These are phyloP conservation scores for Metridium senile DNA, from an alignment of 92 coral and sea anemone genomes.

Conservation along the genomic window DNA sequence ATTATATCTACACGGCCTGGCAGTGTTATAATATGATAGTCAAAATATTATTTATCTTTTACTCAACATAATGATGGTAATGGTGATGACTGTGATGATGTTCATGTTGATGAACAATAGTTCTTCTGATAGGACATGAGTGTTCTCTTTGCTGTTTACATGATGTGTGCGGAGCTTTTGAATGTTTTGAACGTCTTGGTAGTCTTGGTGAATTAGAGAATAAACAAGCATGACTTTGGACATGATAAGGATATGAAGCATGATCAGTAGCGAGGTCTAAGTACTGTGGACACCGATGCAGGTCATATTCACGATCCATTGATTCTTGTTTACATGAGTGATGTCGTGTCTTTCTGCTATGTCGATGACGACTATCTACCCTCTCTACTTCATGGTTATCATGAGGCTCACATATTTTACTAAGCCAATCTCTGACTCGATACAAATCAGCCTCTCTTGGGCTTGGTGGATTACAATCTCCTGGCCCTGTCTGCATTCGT, in stretches of 20 bases:
- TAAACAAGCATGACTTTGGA: slow-evolving; percentile 63
- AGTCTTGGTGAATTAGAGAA: slow-evolving; percentile 72
- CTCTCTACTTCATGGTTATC: slow-evolving; percentile 51
- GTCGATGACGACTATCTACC: slow-evolving; percentile 57
- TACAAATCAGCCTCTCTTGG: slow-evolving; percentile 58
- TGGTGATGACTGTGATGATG: slow-evolving; percentile 96
- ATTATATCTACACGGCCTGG: not conserved
- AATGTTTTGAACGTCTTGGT: slow-evolving; percentile 61
- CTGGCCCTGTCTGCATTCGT: slow-evolving; percentile 95
- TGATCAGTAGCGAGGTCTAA: slow-evolving; percentile 90
- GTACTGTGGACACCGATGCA: slow-evolving; percentile 75
- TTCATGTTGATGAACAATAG: slow-evolving; percentile 76
- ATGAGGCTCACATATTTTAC: slow-evolving; percentile 59
- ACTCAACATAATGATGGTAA: slow-evolving; percentile 89
- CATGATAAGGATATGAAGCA: slow-evolving; percentile 84
- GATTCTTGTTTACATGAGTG: slow-evolving; percentile 52
- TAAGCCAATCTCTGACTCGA: slow-evolving; percentile 75
- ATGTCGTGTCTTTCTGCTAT: slow-evolving; percentile 62
- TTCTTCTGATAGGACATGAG: slow-evolving; percentile 58
- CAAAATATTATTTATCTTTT: not conserved
- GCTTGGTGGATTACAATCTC: slow-evolving; percentile 79
- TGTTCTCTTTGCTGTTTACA: slow-evolving; percentile 64
- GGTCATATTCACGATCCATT: slow-evolving; percentile 51
- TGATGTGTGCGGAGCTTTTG: slow-evolving; percentile 49
- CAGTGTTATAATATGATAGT: not conserved